phyloP scores from a whole-genome alignment of 2,888 invertebrate genomes.

The Ormyrus labotus region DNA sequence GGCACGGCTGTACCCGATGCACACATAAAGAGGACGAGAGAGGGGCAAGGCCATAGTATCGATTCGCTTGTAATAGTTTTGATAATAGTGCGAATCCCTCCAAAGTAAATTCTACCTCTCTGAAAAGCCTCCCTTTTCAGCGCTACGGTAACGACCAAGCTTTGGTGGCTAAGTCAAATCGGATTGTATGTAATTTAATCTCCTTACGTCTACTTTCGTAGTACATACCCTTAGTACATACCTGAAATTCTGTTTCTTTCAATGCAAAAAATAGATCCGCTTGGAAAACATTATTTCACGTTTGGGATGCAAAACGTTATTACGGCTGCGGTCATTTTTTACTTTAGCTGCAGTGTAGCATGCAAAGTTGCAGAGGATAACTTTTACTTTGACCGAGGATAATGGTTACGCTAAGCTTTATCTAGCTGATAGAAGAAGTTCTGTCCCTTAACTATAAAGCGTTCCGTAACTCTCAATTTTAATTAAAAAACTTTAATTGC shows the following conservation, averaged over 20 bases:
- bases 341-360: background rate
- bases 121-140: constrained; percentile 3
- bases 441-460: constrained; percentile 8
- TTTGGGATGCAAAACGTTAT: too few relatives aligned
- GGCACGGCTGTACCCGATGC: background rate
- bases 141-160: background rate
- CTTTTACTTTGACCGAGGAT: background rate
- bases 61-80: constrained; percentile 47
- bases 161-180: constrained; percentile 22
- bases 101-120: constrained; percentile 38
- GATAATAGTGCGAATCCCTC: constrained; percentile 51
- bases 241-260: background rate
- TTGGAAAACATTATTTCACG: too few relatives aligned
- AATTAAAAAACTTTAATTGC: constrained; percentile 54
- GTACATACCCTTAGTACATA: background rate
- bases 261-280: background rate
- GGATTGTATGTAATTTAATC: constrained; percentile 38
- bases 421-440: constrained; percentile 19
- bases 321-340: background rate
- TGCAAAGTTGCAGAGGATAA: background rate
- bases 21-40: background rate
- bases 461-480: background rate
- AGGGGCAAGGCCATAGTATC: constrained; percentile 29
- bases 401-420: constrained; percentile 9
- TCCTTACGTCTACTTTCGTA: background rate